Conservation (phyloP, 2,797 vertebrate genomes). For the Schizopygopsis malacanthus region DNA sequence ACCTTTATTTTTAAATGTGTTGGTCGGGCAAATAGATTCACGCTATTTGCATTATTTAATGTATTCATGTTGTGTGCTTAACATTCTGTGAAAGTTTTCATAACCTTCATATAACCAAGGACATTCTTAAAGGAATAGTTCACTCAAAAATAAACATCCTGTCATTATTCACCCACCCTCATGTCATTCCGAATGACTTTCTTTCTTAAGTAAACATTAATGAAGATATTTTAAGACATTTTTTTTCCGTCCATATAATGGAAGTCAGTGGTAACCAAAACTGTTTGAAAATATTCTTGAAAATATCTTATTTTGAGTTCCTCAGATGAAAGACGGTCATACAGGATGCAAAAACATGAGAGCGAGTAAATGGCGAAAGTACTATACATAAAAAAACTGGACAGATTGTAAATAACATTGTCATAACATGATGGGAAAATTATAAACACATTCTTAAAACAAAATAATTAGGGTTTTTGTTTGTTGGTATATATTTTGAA, state of each 20-base stretch:
- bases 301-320: neutral
- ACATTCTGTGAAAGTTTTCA: neutral
- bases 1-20: too few relatives aligned
- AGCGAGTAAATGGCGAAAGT: neutral
- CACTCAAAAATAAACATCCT: neutral
- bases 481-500: conserved; percentile 40
- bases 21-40: neutral
- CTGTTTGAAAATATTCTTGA: too few relatives aligned
- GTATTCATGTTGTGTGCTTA: neutral
- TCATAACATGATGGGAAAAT: neutral
- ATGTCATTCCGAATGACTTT: neutral
- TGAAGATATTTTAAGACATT: neutral
- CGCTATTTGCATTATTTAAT: neutral
- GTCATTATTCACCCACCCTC: neutral
- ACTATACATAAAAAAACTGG: too few relatives aligned
- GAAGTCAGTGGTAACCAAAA: too few relatives aligned
- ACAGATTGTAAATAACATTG: neutral
- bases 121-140: too few relatives aligned
- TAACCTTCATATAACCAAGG: neutral
- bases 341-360: neutral
- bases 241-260: neutral
- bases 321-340: neutral
- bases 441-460: neutral
- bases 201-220: conserved; percentile 6
- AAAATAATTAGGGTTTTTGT: neutral